A percentile compares a stretch with the other conserved stretches of the same genome.
Evolutionary conservation across 2,888 invertebrate species (phyloP).

Genomic region (Tenthredo mesomela): DNA sequence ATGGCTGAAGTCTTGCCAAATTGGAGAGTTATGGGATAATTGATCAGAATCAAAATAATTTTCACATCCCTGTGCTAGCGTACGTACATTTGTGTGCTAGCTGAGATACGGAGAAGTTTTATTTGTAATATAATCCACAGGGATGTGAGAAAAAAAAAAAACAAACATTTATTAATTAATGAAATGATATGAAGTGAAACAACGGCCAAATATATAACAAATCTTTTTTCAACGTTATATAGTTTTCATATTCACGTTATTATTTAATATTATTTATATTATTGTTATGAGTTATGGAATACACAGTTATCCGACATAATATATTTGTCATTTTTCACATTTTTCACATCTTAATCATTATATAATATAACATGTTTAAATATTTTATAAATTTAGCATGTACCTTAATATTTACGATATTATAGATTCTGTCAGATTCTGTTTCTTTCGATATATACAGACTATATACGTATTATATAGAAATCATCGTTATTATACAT

Average conservation of each 20-base stretch:
- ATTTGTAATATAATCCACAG: not conserved
- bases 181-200: not conserved
- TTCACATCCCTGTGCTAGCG: slow-evolving; percentile 50
- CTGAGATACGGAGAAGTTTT: not conserved
- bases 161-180: not conserved
- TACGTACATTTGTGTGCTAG: not conserved
- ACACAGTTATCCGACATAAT: not conserved
- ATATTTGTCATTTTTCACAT: slow-evolving; percentile 15
- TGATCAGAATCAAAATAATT: slow-evolving; percentile 34
- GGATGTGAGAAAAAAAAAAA: slow-evolving; percentile 21
- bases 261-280: slow-evolving; percentile 2
- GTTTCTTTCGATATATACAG: not conserved
- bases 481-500: not conserved
- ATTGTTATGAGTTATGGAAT: not conserved
- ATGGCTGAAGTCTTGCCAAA: slow-evolving; percentile 74
- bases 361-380: not conserved
- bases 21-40: slow-evolving; percentile 73
- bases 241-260: not conserved
- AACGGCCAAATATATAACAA: slow-evolving; percentile 34
- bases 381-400: not conserved
- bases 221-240: not conserved
- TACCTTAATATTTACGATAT: not conserved
- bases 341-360: slow-evolving; percentile 1
- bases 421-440: not conserved
- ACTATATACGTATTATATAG: not conserved